Base-by-base conservation (phyloP, 2,888 invertebrate species). In the Pseudolycoriella hygida region DNA sequence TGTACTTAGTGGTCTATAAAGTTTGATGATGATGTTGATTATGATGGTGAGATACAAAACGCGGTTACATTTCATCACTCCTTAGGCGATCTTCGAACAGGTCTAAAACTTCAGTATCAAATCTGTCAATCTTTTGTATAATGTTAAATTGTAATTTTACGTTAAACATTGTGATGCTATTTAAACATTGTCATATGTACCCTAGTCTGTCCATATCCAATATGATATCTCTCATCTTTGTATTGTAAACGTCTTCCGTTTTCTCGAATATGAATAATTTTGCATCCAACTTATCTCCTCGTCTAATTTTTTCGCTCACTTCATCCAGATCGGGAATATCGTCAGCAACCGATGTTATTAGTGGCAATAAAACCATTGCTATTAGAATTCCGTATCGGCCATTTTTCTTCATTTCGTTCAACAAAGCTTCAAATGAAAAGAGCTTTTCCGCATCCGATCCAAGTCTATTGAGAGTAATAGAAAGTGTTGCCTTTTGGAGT, bases 331-430 rank as follows among this genome's bases (percentile, higher is more conserved):
- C 57, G 12, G 60, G 59, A 11, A 53, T 52, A 48, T 61, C 57
- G 46, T 57, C 57, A 8, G 53, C 48, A 48, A 55, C 30, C 17
- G 3, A 25, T 8, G 58, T 58, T 30, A 57, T 51, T 12, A 59
- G 55, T 2, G 62, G 62, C 15, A 61, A 47, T 2, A 60, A 50
- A 54, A 62, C 56, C 51, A 58, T 55, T 42, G 57, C 58, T 42
- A 62, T 52, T 0, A 60, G 40, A 32, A 62, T 37, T 3, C 60
- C 61, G 44, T 59, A 54, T 10, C 53, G 52, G 2, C 57, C 55
- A 46, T 56, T 59, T 17, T 49, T 46, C 6, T 49, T 54, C 34
- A 60, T 25, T 46, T 62, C 56, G 2, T 52, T 47, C 14, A 57
- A 48, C n/a, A 61, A 55, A 2, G 52, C 56, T 3, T 46, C 12